These are phyloP conservation scores for Neoitamus cyanurus DNA, from an alignment of 2,888 invertebrate genomes.

Conservation along the genomic window DNA sequence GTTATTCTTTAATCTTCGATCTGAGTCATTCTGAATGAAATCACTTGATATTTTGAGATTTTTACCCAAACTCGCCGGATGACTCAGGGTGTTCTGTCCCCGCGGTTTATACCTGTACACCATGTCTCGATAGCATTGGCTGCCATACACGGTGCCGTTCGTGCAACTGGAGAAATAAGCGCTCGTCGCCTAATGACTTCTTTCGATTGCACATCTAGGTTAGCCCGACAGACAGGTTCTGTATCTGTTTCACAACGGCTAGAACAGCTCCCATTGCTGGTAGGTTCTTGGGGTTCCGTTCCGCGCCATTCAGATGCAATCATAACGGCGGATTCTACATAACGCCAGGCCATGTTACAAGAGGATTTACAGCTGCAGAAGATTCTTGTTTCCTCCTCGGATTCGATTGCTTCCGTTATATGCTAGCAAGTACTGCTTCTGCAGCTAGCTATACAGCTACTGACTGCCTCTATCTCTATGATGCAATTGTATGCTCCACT, in stretches of 20 bases:
- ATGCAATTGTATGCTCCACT: slow-evolving; percentile 6
- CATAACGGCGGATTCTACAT: slow-evolving; percentile 13
- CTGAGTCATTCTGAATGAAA: slow-evolving; percentile 13
- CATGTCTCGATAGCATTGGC: slow-evolving; percentile 1
- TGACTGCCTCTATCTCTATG: not conserved
- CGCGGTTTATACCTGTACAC: not conserved
- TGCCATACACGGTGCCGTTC: slow-evolving; percentile 11
- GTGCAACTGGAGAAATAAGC: slow-evolving; percentile 15
- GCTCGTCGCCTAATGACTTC: slow-evolving; percentile 5
- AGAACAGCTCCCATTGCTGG: not conserved
- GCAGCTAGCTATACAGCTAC: not conserved
- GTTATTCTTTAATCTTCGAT: not conserved
- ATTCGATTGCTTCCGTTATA: slow-evolving; percentile 28
- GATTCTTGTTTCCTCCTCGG: slow-evolving; percentile 22
- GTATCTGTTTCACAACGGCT: slow-evolving; percentile 26
- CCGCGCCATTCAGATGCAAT: not conserved
- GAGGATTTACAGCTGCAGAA: slow-evolving; percentile 5
- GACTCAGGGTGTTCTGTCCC: slow-evolving; percentile 4
- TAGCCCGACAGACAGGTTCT: slow-evolving; percentile 19
- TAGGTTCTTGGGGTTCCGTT: not conserved
- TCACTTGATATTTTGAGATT: slow-evolving; percentile 1
- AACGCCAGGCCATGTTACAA: not conserved
- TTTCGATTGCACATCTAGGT: slow-evolving; percentile 35
- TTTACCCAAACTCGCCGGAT: not conserved
- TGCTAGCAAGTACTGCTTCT: not conserved